Evolutionary conservation across 2,113 vertebrate species (phyloP).

Genomic region (Pyrgilauda ruficollis): DNA sequence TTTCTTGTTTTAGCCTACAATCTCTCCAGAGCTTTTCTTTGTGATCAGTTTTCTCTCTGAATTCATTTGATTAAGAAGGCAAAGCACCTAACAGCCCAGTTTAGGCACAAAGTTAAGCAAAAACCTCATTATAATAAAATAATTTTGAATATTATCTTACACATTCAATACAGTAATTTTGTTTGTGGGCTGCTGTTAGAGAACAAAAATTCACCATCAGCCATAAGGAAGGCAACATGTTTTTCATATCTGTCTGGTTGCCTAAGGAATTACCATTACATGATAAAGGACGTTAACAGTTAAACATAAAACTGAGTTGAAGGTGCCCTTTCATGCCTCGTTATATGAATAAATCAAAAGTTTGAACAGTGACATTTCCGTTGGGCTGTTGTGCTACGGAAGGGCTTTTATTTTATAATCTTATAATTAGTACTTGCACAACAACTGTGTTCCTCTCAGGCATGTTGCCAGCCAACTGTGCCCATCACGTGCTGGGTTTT

Average conservation of each 20-base stretch:
- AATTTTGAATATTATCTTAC: neutral
- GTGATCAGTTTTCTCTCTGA: neutral
- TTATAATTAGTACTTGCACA: neutral
- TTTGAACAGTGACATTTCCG: neutral
- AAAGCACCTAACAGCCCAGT: neutral
- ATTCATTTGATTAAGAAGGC: neutral
- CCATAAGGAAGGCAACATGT: neutral
- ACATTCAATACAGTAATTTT: neutral
- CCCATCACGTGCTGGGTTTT: neutral
- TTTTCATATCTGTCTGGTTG: neutral
- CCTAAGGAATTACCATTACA: neutral
- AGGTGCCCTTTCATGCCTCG: neutral
- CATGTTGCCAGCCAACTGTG: neutral
- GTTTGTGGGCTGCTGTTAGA: neutral
- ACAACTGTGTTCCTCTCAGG: neutral
- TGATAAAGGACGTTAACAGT: neutral
- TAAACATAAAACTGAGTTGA: neutral
- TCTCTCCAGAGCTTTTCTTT: neutral
- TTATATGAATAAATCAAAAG: neutral
- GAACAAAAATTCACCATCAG: neutral
- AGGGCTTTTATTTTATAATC: conserved; percentile 12
- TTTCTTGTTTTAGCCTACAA: neutral
- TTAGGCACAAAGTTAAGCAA: neutral
- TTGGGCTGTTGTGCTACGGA: neutral
- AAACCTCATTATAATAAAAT: neutral